These are phyloP conservation scores for Karalla daura DNA, from an alignment of 2,797 vertebrate species.

Conservation along the genomic window DNA sequence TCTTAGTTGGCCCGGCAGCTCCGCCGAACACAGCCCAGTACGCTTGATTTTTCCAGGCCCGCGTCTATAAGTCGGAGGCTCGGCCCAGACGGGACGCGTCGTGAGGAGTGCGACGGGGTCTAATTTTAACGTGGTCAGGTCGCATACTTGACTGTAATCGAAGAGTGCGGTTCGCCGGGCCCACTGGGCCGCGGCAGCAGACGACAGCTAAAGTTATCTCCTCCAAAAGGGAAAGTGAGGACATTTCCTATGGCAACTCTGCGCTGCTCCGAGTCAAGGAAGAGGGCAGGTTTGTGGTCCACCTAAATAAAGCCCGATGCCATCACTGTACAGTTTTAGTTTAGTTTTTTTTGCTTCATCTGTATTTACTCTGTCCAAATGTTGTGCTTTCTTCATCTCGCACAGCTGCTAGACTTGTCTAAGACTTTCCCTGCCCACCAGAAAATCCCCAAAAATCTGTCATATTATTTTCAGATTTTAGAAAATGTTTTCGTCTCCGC, in stretches of 20 bases:
- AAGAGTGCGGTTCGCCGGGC: conserved; percentile 16
- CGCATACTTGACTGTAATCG: conserved; percentile 23
- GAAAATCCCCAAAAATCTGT: conserved; percentile 21
- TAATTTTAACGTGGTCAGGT: conserved; percentile 53
- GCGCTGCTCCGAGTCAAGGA: conserved; percentile 36
- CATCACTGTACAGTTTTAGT: conserved; percentile 54
- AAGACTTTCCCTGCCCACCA: conserved; percentile 10
- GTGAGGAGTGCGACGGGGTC: conserved; percentile 25
- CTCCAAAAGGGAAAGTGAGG: conserved; percentile 48
- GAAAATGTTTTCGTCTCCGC: not conserved
- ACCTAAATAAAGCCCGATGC: conserved; percentile 56
- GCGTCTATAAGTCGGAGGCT: conserved; percentile 48
- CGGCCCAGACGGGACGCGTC: conserved; percentile 43
- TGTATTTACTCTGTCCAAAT: conserved; percentile 32
- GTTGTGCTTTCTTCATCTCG: conserved; percentile 36
- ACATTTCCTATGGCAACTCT: conserved; percentile 47
- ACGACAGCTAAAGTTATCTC: conserved; percentile 32
- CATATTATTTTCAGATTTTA: conserved; percentile 5
- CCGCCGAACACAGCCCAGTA: conserved; percentile 33
- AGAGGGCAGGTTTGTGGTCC: conserved; percentile 49
- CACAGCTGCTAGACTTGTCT: not conserved
- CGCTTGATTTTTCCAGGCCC: conserved; percentile 42
- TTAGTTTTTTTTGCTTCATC: conserved; percentile 45
- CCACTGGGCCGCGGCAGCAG: conserved; percentile 21
- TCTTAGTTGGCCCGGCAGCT: conserved; percentile 44